Conservation (phyloP, 2,113 vertebrate species). For the Clupea harengus region DNA sequence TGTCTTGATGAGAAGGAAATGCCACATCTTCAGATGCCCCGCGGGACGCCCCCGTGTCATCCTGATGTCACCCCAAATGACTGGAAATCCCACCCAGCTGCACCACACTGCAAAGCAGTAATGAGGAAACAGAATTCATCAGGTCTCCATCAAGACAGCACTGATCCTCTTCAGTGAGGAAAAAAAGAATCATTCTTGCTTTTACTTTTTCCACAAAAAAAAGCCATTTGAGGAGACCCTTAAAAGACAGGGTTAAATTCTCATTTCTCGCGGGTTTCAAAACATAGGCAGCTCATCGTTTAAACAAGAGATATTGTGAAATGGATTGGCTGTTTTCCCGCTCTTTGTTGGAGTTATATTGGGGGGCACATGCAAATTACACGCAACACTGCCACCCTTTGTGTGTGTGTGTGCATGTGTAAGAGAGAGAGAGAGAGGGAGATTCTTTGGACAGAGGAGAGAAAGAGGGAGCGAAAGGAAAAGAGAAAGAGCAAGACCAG, state of each 20-base stretch:
- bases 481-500: constrained; percentile 23
- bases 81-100: constrained; percentile 52
- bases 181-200: not conserved
- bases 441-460: not conserved
- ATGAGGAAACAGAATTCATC: constrained; percentile 53
- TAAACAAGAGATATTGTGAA: constrained; percentile 16
- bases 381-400: constrained; percentile 39
- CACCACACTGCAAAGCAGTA: constrained; percentile 38
- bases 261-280: not conserved
- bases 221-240: not conserved
- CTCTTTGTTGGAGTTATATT: constrained; percentile 26
- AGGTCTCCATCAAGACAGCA: constrained; percentile 31
- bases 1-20: constrained; percentile 67
- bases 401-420: not conserved
- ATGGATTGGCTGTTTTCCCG: constrained; percentile 25
- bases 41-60: constrained; percentile 67
- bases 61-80: constrained; percentile 61
- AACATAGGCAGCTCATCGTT: not conserved
- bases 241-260: not conserved
- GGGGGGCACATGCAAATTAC: constrained; percentile 41
- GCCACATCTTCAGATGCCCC: constrained; percentile 48
- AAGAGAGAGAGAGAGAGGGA: not conserved
- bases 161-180: not conserved
- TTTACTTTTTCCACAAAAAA: not conserved
- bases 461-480: not conserved